These are phyloP conservation scores for Nannoperca australis DNA, from an alignment of 2,797 vertebrate genomes.

Conservation along the genomic window DNA sequence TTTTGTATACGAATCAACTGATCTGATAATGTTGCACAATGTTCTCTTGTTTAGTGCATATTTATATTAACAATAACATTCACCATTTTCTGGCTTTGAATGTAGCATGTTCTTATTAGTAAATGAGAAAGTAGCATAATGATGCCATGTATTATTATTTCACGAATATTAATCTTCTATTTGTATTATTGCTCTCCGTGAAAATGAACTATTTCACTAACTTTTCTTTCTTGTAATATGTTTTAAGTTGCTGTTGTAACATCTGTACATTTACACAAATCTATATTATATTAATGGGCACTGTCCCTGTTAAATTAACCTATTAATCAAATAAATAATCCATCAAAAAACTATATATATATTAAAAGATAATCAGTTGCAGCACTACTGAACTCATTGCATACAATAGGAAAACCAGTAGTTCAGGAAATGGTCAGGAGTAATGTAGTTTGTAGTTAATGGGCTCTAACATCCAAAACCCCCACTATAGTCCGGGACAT, in stretches of 20 bases:
- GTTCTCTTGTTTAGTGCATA: background rate
- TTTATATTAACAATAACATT: background rate
- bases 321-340: background rate
- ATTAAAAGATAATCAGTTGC: background rate
- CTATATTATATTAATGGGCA: too few relatives aligned
- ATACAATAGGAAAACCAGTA: background rate
- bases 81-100: background rate
- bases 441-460: background rate
- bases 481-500: background rate
- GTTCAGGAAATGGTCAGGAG: background rate
- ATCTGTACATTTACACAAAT: too few relatives aligned
- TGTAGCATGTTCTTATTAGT: background rate
- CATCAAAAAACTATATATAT: background rate
- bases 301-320: background rate
- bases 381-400: background rate
- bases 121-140: background rate
- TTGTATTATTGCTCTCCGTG: background rate
- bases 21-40: background rate
- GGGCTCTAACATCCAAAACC: background rate
- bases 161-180: too few relatives aligned
- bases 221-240: background rate
- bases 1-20: background rate
- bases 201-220: background rate
- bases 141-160: too few relatives aligned
- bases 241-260: too few relatives aligned